phyloP scores from a whole-genome alignment of 2,113 vertebrate species.

The Cheirogaleus medius region DNA sequence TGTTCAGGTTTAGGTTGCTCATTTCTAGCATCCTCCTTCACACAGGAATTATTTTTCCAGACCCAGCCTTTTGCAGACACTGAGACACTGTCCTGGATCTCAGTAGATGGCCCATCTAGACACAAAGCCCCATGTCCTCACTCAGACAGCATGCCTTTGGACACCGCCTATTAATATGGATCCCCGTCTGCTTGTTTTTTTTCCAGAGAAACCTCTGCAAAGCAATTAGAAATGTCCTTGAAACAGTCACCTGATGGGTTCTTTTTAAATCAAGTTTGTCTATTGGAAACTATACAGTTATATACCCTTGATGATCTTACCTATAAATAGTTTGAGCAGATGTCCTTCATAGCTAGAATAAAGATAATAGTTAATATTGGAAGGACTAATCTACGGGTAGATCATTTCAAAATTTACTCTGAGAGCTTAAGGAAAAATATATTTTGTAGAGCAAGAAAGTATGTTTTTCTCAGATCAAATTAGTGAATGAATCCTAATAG shows the following conservation, averaged over 20 bases:
- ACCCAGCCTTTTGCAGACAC: not conserved
- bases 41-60: not conserved
- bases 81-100: not conserved
- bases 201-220: not conserved
- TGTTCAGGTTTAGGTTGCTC: not conserved
- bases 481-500: not conserved
- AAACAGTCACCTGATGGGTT: not conserved
- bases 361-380: not conserved
- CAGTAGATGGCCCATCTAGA: not conserved
- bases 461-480: not conserved
- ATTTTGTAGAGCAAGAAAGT: not conserved
- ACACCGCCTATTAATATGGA: not conserved
- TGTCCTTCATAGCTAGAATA: not conserved
- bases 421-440: not conserved
- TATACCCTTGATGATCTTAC: not conserved
- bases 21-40: not conserved
- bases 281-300: not conserved
- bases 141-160: not conserved
- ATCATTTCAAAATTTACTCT: not conserved
- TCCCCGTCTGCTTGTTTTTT: not conserved
- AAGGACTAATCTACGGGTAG: not conserved
- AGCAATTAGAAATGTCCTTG: not conserved
- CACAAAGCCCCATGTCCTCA: not conserved
- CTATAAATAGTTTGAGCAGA: not conserved
- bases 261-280: not conserved